Conservation (phyloP, 1,140 invertebrate genomes). For the Coptotermes formosanus region DNA sequence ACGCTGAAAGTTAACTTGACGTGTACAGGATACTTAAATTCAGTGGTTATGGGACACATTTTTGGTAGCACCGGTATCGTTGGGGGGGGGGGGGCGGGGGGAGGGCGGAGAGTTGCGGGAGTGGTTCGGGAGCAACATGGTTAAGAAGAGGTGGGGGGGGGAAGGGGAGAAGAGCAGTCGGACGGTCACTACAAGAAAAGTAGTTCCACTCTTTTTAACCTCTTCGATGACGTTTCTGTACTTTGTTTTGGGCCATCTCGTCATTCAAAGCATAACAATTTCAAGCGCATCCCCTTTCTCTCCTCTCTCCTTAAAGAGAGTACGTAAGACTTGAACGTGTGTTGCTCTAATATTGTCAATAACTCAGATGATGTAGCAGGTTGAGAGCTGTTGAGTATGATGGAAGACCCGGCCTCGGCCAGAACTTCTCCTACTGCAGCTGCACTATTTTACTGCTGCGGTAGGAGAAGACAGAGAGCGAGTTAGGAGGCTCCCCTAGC, state of each 20-base stretch:
- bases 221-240: not conserved
- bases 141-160: not conserved
- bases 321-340: not conserved
- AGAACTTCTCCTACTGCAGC: not conserved
- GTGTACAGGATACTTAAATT: not conserved
- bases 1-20: not conserved
- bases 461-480: conserved; percentile 11
- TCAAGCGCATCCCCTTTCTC: not conserved
- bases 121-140: not conserved
- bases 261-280: conserved; percentile 1
- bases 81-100: not conserved
- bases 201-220: not conserved
- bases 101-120: not conserved
- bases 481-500: conserved; percentile 32
- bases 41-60: not conserved
- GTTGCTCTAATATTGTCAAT: conserved; percentile 16
- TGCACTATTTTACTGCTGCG: conserved; percentile 28
- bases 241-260: not conserved
- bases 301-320: too few species aligned
- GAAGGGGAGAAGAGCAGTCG: not conserved
- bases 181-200: not conserved
- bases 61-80: not conserved
- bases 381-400: not conserved
- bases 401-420: not conserved
- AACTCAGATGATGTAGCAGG: not conserved